Percentiles rank a stretch among this genome's conserved stretches.
Evolutionary conservation across 30 jellyfish, hydroid and myxozoan genomes (phyloP).

Genomic region (Aurelia aurita complex sp. Pacific): DNA sequence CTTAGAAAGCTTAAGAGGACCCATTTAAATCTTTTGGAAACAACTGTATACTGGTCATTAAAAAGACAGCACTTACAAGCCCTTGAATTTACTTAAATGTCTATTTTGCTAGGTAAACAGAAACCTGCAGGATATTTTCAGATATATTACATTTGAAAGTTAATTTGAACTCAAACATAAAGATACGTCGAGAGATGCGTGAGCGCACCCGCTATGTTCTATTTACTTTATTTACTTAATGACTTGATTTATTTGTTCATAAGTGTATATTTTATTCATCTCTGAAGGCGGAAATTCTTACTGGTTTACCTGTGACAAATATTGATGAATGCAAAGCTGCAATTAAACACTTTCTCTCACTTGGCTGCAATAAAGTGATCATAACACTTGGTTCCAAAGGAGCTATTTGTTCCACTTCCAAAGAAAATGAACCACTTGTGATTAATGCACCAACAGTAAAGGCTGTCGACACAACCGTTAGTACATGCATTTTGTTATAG

Average conservation of each 20-base stretch:
- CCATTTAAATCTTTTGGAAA: too few relatives aligned
- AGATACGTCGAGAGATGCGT: too few relatives aligned
- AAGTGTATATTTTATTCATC: neutral
- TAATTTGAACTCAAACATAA: neutral
- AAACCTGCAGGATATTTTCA: too few relatives aligned
- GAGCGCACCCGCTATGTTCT: neutral
- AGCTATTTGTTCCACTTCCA: constrained; percentile 73
- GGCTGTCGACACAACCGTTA: constrained; percentile 96
- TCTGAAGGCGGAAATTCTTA: constrained; percentile 87
- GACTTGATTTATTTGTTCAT: neutral
- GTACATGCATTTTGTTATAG: neutral
- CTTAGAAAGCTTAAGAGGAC: too few relatives aligned
- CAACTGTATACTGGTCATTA: too few relatives aligned
- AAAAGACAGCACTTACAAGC: too few relatives aligned
- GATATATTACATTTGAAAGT: neutral
- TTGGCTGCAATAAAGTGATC: constrained; percentile 78
- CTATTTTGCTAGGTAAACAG: too few relatives aligned
- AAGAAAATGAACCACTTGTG: constrained; percentile 27
- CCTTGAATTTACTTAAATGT: too few relatives aligned
- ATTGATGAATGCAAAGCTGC: constrained; percentile 59
- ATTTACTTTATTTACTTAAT: neutral
- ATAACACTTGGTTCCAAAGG: constrained; percentile 94
- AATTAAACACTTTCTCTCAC: constrained; percentile 28
- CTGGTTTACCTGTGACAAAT: constrained; percentile 72
- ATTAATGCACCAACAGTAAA: constrained; percentile 38